phyloP scores from a whole-genome alignment of 2,797 vertebrate genomes.

The Gymnopithys bicolor region DNA sequence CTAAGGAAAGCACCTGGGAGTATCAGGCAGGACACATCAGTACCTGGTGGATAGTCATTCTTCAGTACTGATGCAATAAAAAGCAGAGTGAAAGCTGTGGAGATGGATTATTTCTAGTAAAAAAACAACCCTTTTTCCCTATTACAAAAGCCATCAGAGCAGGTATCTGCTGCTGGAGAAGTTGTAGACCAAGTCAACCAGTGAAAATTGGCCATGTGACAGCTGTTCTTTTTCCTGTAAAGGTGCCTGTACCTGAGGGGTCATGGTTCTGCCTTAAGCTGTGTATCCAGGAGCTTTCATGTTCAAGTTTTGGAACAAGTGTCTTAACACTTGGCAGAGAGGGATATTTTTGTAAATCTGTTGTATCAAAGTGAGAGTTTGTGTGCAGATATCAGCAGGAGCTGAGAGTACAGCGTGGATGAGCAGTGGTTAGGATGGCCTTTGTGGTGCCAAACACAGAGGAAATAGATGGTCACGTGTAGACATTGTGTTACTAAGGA shows the following conservation, averaged over 20 bases:
- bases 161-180: background rate
- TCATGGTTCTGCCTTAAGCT: background rate
- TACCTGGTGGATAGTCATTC: background rate
- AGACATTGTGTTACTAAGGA: background rate
- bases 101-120: background rate
- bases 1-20: background rate
- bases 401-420: background rate
- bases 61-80: background rate
- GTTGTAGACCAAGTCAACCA: background rate
- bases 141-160: background rate
- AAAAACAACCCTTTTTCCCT: background rate
- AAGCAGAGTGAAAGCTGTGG: background rate
- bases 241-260: background rate
- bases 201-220: background rate
- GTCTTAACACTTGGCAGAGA: background rate
- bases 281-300: background rate
- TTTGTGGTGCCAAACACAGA: background rate
- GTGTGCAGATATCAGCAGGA: background rate
- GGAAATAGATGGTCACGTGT: background rate
- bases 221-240: background rate
- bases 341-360: background rate
- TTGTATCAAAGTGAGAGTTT: background rate
- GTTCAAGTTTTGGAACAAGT: background rate
- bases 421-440: background rate
- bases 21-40: background rate